These are phyloP conservation scores for Chelmon rostratus DNA, from an alignment of 2,797 vertebrate species.

Conservation along the genomic window DNA sequence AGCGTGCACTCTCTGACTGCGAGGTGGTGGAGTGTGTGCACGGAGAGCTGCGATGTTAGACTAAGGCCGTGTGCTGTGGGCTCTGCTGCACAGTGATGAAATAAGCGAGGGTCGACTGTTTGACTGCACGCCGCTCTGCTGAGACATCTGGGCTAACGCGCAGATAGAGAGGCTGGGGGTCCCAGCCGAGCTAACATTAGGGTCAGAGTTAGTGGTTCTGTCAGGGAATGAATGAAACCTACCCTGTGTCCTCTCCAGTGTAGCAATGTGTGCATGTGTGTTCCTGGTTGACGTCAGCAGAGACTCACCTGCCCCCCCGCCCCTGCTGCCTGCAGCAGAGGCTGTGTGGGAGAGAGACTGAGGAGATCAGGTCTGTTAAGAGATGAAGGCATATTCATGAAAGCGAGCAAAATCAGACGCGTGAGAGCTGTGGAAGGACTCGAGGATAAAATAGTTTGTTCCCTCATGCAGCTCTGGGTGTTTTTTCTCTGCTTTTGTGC, in stretches of 20 bases:
- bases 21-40: conserved; percentile 38
- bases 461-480: neutral
- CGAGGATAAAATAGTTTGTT: conserved; percentile 36
- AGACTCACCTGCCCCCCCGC: conserved; percentile 57
- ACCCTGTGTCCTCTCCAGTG: conserved; percentile 36
- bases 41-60: conserved; percentile 52
- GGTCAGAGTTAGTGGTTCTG: conserved; percentile 20
- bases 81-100: conserved; percentile 48
- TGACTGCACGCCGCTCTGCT: conserved; percentile 4
- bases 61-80: conserved; percentile 48
- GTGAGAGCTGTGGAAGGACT: conserved; percentile 46
- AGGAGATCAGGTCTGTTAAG: conserved; percentile 61
- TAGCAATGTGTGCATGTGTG: conserved; percentile 45
- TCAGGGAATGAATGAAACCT: conserved; percentile 55
- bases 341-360: conserved; percentile 73
- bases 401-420: conserved; percentile 43
- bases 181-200: neutral
- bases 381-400: conserved; percentile 55
- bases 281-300: conserved; percentile 65
- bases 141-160: neutral
- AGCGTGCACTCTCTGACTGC: conserved; percentile 52
- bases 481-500: conserved; percentile 24
- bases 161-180: conserved; percentile 11
- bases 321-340: conserved; percentile 41
- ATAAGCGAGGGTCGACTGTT: conserved; percentile 29